A percentile compares a stretch with the other conserved stretches of the same genome.
Evolutionary conservation across 1,140 invertebrate genomes (phyloP).

Genomic region (Lerema accius): DNA sequence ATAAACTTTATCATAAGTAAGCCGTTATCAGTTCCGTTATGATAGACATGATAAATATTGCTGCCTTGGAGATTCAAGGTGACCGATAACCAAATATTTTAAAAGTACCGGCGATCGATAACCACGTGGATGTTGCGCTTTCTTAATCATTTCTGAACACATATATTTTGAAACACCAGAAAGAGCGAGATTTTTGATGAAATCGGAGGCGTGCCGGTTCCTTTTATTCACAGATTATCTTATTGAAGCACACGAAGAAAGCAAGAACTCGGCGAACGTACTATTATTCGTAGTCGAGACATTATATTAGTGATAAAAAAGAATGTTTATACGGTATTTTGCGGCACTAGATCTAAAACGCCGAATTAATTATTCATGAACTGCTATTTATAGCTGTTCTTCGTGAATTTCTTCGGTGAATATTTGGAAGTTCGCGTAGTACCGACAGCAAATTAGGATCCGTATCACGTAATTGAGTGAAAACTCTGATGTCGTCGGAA

Average conservation of each 20-base stretch:
- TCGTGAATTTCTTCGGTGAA: constrained; percentile 16
- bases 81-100: neutral
- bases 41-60: neutral
- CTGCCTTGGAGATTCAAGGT: neutral
- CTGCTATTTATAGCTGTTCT: constrained; percentile 11
- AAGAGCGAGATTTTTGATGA: neutral
- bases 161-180: constrained; percentile 3
- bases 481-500: constrained; percentile 13
- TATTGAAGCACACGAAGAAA: neutral
- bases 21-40: constrained; percentile 1
- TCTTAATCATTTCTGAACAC: constrained; percentile 3
- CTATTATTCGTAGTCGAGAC: too few species aligned
- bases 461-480: constrained; percentile 18
- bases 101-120: constrained; percentile 7
- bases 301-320: too few species aligned
- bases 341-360: constrained; percentile 9
- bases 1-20: constrained; percentile 10
- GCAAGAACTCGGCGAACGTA: neutral
- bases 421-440: constrained; percentile 9
- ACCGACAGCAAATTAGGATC: constrained; percentile 4
- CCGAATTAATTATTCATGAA: constrained; percentile 23
- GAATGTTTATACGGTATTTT: too few species aligned
- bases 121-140: neutral
- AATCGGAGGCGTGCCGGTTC: neutral
- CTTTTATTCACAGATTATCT: constrained; percentile 1